Percentiles rank a stretch among this genome's conserved stretches.
phyloP scores from a whole-genome alignment of 2,888 invertebrate genomes.

The Epistrophe eligans region DNA sequence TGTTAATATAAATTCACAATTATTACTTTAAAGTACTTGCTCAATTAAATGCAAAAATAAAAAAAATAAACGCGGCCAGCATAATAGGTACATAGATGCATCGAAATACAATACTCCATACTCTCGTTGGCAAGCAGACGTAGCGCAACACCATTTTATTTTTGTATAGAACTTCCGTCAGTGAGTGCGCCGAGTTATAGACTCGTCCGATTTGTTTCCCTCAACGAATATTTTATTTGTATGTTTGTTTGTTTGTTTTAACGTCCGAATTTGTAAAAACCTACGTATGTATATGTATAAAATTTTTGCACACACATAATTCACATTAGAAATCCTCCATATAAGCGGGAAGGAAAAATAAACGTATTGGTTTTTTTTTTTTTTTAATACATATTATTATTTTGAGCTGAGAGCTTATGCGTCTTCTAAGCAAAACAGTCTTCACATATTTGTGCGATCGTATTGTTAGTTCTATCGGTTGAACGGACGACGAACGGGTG shows the following conservation, averaged over 20 bases:
- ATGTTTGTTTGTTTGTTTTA: conserved; percentile 36
- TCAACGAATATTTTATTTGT: background rate
- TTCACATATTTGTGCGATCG: conserved; percentile 44
- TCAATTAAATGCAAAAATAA: conserved; percentile 49
- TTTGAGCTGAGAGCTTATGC: conserved; percentile 22
- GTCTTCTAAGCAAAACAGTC: conserved; percentile 34
- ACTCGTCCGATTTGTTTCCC: conserved; percentile 15
- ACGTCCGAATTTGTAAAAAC: conserved; percentile 29
- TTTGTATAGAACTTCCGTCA: conserved; percentile 42
- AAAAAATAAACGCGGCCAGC: conserved; percentile 21
- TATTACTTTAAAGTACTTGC: conserved; percentile 30
- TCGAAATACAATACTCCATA: conserved; percentile 12
- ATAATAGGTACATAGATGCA: conserved; percentile 23
- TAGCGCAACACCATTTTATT: conserved; percentile 14
- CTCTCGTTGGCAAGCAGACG: conserved; percentile 15
- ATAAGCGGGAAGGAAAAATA: conserved; percentile 3
- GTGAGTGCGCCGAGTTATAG: background rate
- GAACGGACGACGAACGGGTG: conserved; percentile 28
- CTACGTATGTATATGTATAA: background rate
- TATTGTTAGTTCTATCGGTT: conserved; percentile 26
- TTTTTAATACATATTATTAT: background rate
- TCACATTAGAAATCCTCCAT: conserved; percentile 41
- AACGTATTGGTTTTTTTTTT: background rate
- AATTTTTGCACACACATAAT: conserved; percentile 34
- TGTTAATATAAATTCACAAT: conserved; percentile 53